Percentiles rank a stretch among this genome's conserved stretches.
Conservation (phyloP, 2,113 vertebrate genomes). For the Vulpes vulpes region DNA sequence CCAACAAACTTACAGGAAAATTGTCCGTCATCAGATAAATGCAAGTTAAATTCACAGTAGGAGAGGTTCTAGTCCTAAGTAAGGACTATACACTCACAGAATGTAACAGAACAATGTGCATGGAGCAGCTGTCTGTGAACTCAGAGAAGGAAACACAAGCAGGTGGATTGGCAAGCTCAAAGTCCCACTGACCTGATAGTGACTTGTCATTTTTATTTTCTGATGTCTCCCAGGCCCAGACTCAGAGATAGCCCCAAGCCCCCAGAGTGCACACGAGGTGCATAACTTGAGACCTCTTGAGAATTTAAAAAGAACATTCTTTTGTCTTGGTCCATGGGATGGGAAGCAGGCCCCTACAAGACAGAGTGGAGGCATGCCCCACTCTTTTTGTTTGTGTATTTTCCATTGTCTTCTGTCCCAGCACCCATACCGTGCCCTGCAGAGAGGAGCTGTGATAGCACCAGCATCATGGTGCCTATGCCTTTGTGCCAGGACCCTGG, state of each 20-base stretch:
- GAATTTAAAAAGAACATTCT: background rate
- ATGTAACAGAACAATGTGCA: too few species aligned
- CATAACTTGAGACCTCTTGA: background rate
- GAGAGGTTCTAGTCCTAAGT: background rate
- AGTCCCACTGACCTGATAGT: background rate
- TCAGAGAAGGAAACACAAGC: background rate
- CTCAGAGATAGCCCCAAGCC: background rate
- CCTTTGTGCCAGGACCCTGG: background rate
- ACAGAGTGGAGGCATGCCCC: background rate
- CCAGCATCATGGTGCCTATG: background rate
- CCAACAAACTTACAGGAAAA: background rate
- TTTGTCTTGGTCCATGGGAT: background rate
- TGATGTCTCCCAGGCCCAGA: background rate
- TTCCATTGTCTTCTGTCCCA: background rate
- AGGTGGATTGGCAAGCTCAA: background rate
- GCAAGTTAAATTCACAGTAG: background rate
- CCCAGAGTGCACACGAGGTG: background rate
- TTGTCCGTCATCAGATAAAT: background rate
- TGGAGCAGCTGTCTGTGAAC: background rate
- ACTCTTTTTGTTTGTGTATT: background rate
- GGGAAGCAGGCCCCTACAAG: background rate
- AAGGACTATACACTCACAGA: background rate
- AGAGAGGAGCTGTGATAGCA: background rate
- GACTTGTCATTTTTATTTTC: background rate
- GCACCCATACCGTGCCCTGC: background rate